phyloP scores from a whole-genome alignment of 92 coral and sea anemone species.

The Zoanthus sociatus region DNA sequence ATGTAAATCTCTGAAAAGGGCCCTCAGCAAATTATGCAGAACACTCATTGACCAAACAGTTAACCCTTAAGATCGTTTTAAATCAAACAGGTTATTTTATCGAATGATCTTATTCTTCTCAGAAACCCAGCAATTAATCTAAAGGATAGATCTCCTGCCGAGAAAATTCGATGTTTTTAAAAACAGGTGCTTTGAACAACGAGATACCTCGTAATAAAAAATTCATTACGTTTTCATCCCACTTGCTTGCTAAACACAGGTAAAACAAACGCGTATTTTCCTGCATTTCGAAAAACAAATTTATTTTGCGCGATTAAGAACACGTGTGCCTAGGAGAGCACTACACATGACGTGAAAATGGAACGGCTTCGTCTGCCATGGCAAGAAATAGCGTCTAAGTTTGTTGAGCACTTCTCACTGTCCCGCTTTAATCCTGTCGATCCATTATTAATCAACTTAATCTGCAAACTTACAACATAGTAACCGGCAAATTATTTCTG shows the following conservation, averaged over 20 bases:
- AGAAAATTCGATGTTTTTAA: conserved; percentile 39
- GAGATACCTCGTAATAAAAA: conserved; percentile 26
- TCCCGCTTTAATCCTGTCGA: conserved; percentile 39
- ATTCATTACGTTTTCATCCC: conserved; percentile 40
- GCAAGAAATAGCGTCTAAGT: neutral
- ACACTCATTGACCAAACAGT: neutral
- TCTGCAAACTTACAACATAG: conserved; percentile 46
- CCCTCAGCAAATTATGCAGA: conserved; percentile 28
- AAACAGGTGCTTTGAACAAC: conserved; percentile 51
- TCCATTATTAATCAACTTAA: conserved; percentile 48
- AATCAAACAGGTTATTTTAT: conserved; percentile 1
- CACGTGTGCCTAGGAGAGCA: conserved; percentile 5
- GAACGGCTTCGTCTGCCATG: neutral
- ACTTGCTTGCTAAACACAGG: conserved; percentile 48
- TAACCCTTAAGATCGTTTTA: neutral
- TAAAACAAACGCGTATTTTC: conserved; percentile 29
- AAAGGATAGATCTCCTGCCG: conserved; percentile 24
- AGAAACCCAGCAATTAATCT: conserved; percentile 25
- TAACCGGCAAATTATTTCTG: conserved; percentile 39
- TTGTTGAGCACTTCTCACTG: conserved; percentile 9
- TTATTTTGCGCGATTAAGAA: neutral
- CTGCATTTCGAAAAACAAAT: conserved; percentile 23
- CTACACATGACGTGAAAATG: neutral
- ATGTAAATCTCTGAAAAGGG: conserved; percentile 45
- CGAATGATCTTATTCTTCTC: conserved; percentile 18